Evolutionary conservation across 2,113 vertebrate species (phyloP).

Genomic region (Pelmatolapia mariae): DNA sequence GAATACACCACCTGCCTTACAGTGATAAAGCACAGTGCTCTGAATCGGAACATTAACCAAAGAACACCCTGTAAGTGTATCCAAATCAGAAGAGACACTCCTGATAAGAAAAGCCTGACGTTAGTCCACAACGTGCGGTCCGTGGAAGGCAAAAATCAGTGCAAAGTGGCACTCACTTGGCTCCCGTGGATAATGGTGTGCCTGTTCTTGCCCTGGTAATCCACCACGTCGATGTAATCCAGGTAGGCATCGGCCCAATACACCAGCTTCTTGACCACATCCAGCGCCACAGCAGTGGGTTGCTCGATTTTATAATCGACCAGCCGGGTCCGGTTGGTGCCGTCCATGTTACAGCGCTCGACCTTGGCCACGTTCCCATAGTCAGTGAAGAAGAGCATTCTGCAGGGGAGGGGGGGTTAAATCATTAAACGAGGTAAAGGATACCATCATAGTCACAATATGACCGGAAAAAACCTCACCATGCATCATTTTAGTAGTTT

Average conservation of each 20-base stretch:
- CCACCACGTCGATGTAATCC: conserved; percentile 90
- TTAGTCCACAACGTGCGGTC: background rate
- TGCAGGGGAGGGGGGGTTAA: conserved; percentile 66
- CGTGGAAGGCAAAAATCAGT: background rate
- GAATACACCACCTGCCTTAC: conserved; percentile 32
- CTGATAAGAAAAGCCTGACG: background rate
- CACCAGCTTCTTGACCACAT: conserved; percentile 89
- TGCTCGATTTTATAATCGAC: conserved; percentile 87
- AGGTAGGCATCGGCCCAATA: conserved; percentile 97
- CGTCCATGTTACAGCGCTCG: conserved; percentile 96
- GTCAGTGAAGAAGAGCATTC: conserved; percentile 98
- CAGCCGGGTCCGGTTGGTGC: conserved; percentile 87
- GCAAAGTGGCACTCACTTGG: conserved; percentile 77
- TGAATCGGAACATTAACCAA: conserved; percentile 14
- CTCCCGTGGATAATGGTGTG: conserved; percentile 82
- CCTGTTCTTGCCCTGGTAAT: conserved; percentile 89
- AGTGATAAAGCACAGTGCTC: background rate
- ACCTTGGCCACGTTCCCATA: conserved; percentile 89
- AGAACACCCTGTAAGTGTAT: background rate
- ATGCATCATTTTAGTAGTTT: background rate
- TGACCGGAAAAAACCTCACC: background rate
- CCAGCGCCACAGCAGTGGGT: conserved; percentile 87
- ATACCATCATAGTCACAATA: background rate
- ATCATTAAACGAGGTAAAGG: background rate
- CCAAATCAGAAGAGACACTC: background rate